Conservation (phyloP, 2,888 invertebrate species). For the Epistrophe grossulariae region DNA sequence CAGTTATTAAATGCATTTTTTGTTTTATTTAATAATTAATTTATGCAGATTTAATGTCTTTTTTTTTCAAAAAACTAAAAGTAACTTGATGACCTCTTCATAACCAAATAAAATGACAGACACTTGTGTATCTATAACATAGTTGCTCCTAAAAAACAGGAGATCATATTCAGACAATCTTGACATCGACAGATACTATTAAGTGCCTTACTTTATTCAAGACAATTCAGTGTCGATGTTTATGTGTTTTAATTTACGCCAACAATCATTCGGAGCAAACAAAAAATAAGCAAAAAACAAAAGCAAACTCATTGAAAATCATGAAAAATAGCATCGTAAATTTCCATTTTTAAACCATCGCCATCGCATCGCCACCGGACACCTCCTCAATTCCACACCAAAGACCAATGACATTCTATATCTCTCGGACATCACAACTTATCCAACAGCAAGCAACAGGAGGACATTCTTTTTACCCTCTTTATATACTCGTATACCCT, state of each 20-base stretch:
- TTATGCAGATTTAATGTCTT: too few relatives aligned
- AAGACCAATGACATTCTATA: slow-evolving; percentile 14
- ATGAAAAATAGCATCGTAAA: slow-evolving; percentile 43
- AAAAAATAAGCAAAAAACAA: not conserved
- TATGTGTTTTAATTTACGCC: slow-evolving; percentile 28
- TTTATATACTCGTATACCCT: not conserved
- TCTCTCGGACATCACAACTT: slow-evolving; percentile 15
- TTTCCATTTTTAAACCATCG: slow-evolving; percentile 27
- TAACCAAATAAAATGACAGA: not conserved
- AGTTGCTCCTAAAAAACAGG: not conserved
- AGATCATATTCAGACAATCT: not conserved
- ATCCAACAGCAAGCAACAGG: slow-evolving; percentile 18
- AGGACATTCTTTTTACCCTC: slow-evolving; percentile 4
- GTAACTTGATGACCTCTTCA: not conserved
- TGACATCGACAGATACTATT: not conserved
- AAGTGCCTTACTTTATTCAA: slow-evolving; percentile 3
- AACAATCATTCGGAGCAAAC: not conserved
- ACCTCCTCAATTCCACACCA: slow-evolving; percentile 24
- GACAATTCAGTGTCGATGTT: slow-evolving; percentile 8
- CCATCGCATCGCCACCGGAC: not conserved
- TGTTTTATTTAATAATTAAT: too few relatives aligned
- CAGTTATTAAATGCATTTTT: too few relatives aligned
- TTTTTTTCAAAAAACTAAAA: not conserved
- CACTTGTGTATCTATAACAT: too few relatives aligned
- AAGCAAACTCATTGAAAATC: slow-evolving; percentile 42